Base-by-base conservation (phyloP, 2,113 vertebrate genomes). In the Forbesichthys papilliferus region DNA sequence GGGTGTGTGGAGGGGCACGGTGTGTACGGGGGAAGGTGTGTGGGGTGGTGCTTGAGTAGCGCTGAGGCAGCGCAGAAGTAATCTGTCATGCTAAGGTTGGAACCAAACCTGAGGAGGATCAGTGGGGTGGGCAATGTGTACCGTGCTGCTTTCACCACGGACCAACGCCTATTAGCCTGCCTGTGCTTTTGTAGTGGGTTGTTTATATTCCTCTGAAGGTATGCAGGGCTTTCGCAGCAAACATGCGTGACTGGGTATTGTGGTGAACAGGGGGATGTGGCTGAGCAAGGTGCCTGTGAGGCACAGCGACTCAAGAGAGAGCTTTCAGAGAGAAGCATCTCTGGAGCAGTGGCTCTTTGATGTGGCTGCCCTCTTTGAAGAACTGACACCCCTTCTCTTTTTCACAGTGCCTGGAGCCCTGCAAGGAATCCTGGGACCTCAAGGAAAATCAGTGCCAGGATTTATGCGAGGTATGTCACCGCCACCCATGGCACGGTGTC, bases 351-450 rank as follows among this genome's bases (percentile, higher is more conserved):
- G 33, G 33, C 62, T 48, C 87, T 88, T 89, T 89, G 79, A 89
- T 88, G 84, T 86, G 54, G 13, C 8, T n/a, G 13, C 3, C 54
- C 12, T 75, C 71, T 75, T 54, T 56, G 57, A 74, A 67, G 48
- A 11, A 55, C 58, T 73, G 66, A 73, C 66, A 55, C 64, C 69
- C 36, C 78, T 84, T 86, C 79, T 88, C 73, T 67, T 73, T 79
- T 80, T 90, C 78, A 78, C 89, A 99, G 97, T 99, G 97, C 91
- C 93, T 99, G 92, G 95, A 97, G 90, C 97, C 97, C n/a, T 99
- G 97, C 93, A 96, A 95, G 88, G 95, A 95, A 80, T 93, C 95
- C 65, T 95, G 96, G 95, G 95, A 98, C 83, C 88, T 95, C 83
- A 93, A 90, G 86, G 95, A 94, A 86, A 95, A 93, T 77, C 94